These are phyloP conservation scores for Crotalus horridus DNA, from an alignment of 2,113 vertebrate species.

Conservation along the genomic window DNA sequence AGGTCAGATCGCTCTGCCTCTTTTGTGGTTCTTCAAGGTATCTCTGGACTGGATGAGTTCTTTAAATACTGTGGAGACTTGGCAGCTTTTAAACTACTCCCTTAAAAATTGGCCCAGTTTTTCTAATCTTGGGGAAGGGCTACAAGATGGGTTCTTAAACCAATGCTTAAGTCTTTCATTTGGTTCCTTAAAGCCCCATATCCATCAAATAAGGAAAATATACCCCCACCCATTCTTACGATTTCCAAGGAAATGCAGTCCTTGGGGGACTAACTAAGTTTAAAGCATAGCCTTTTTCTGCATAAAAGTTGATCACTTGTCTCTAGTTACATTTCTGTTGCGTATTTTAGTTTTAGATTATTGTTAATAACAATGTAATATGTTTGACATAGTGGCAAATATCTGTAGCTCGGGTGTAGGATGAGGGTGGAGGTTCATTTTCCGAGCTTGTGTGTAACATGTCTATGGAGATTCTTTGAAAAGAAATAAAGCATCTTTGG, in stretches of 20 bases:
- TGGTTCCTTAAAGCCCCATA: neutral
- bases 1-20: neutral
- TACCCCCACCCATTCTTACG: neutral
- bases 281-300: neutral
- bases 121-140: neutral
- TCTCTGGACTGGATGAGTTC: neutral
- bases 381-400: too few species aligned
- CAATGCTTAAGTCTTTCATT: neutral
- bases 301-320: neutral
- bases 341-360: neutral
- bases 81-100: neutral
- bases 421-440: too few species aligned
- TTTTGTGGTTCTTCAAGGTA: neutral
- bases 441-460: too few species aligned
- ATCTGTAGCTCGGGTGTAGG: too few species aligned
- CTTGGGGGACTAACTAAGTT: neutral
- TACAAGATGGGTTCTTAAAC: neutral
- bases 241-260: neutral
- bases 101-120: neutral
- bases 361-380: neutral
- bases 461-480: neutral
- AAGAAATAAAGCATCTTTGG: neutral
- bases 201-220: neutral
- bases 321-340: neutral
- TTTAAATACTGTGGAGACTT: neutral